Base-by-base conservation (phyloP, 92 coral and sea anemone species). In the Porites divaricata region DNA sequence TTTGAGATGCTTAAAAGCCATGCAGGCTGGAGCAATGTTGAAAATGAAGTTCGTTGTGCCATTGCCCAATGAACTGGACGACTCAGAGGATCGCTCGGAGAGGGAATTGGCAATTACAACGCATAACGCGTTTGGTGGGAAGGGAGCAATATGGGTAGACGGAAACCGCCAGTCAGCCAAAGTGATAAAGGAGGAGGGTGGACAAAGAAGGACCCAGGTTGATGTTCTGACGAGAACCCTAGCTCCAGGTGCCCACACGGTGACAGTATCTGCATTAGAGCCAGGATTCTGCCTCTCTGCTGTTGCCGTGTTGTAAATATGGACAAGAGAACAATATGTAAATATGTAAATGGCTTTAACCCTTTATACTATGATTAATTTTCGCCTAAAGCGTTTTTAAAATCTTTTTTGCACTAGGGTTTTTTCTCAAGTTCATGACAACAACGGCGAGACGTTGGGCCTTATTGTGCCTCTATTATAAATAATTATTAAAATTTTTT, bases 251-350 rank as follows among this genome's bases (percentile, higher is more conserved):
- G 91, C 82, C 53, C 99, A 97, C 74, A 88, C 79, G 14, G 81
- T 97, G 4, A 91, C 89, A 17, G 88, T 97, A 41, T 87, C 71
- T 16, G 84, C 96, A 24, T 26, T 87, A 28, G 83, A 87, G 22
- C 82, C 89, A 25, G 99, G 99, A 16, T 97, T 97, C 83, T 97
- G 99, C 58, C 85, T 97, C 11, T 93, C 99, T 8, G 98, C 97
- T 49, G 84, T 97, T 52, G 96, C 96, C 72, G 89, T 95, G 25
- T 80, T 90, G 35, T 96, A 87, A 72, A 59, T 19, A 22, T 7
- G 54, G 49, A 8, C 50, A 19, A 17, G 4, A n/a, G 6, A 6
- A 7, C 19, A 2, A 15, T 16, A 1, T 45, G 19, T 7, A 15
- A 9, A 35, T 12, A 70, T 54, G 59, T 54, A 54, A 54, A 54